Percentiles rank a stretch among this genome's conserved stretches.
Evolutionary conservation across 2,888 invertebrate species (phyloP).

Genomic region (Acanthosepion esculentum): DNA sequence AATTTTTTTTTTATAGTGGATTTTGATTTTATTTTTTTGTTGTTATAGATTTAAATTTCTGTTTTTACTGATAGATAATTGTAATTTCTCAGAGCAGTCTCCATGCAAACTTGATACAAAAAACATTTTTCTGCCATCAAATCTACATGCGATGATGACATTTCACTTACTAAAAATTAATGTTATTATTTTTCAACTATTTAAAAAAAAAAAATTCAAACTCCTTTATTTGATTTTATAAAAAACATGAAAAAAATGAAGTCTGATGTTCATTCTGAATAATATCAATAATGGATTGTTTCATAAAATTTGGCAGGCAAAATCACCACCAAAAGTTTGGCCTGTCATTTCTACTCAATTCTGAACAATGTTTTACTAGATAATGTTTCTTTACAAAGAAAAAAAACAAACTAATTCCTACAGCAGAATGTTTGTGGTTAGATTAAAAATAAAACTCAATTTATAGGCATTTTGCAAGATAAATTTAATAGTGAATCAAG

Average conservation of each 20-base stretch:
- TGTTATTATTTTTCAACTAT: no score
- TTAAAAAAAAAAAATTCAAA: not conserved
- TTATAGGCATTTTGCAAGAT: not conserved
- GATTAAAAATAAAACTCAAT: not conserved
- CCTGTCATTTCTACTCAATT: not conserved
- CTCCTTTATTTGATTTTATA: not conserved
- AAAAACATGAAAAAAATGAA: not conserved
- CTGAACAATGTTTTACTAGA: not conserved
- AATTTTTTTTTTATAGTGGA: no score
- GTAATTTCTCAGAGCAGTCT: no score
- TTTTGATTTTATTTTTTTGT: no score
- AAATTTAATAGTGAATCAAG: not conserved
- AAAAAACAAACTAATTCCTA: no score
- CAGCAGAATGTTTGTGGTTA: not conserved
- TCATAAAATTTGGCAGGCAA: not conserved
- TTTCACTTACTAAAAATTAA: no score
- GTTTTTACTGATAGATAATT: no score
- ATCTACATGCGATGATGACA: no score
- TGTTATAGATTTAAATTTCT: no score
- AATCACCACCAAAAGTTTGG: not conserved
- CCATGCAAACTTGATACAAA: no score
- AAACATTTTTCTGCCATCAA: no score
- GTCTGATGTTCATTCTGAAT: no score
- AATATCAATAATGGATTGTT: not conserved
- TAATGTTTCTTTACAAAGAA: not conserved